These are phyloP conservation scores for Pollimyrus isidori DNA, from an alignment of 2,113 vertebrate genomes.

Conservation along the genomic window DNA sequence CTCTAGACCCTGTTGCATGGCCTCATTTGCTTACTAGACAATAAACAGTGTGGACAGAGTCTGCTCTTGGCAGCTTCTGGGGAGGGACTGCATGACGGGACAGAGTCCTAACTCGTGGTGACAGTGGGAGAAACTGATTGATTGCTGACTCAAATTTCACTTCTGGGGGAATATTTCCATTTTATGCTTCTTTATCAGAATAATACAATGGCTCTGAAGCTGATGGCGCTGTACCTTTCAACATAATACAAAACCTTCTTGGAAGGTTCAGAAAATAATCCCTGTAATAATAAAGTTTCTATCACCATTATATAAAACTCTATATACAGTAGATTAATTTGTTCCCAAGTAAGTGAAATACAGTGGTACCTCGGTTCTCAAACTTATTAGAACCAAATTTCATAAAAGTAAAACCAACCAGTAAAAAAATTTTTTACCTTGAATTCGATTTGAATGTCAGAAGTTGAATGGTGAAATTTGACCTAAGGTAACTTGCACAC, in stretches of 20 bases:
- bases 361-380: too few relatives aligned
- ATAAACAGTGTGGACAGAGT: neutral
- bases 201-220: neutral
- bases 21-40: neutral
- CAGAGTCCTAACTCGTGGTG: conserved; percentile 2
- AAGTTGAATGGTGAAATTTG: too few relatives aligned
- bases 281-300: too few relatives aligned
- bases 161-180: neutral
- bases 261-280: neutral
- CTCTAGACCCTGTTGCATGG: neutral
- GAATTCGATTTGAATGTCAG: too few relatives aligned
- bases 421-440: too few relatives aligned
- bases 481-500: too few relatives aligned
- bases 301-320: neutral
- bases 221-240: neutral
- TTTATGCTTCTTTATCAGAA: neutral
- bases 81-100: neutral
- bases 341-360: neutral
- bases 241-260: neutral
- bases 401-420: too few relatives aligned
- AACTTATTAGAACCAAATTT: too few relatives aligned
- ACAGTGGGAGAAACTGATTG: neutral
- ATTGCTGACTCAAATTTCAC: conserved; percentile 17
- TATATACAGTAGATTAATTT: neutral
- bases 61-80: neutral